These are phyloP conservation scores for Argynnis bischoffii DNA, from an alignment of 2,888 invertebrate species.

Conservation along the genomic window DNA sequence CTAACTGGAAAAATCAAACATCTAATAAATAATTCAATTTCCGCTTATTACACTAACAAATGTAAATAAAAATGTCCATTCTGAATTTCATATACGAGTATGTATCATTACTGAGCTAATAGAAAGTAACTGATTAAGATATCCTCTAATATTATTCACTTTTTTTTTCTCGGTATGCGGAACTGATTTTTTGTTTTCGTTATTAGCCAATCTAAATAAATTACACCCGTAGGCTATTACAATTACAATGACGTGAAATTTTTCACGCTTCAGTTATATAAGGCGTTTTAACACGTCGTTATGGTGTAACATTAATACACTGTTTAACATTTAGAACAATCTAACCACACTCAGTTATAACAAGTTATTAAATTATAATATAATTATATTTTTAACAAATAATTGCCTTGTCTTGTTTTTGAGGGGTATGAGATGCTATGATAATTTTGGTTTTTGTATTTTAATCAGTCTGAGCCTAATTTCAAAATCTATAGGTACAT, in stretches of 20 bases:
- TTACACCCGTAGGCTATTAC: conserved; percentile 20
- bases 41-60: no score
- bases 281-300: conserved; percentile 2
- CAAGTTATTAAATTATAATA: not conserved
- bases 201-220: conserved; percentile 23
- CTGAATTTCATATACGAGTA: no score
- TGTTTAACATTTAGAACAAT: conserved; percentile 7
- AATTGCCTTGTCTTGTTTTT: no score
- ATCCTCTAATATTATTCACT: conserved; percentile 19
- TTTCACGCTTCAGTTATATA: conserved; percentile 18
- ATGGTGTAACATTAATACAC: conserved; percentile 11
- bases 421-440: no score
- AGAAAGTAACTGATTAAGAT: conserved; percentile 21
- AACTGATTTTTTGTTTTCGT: conserved; percentile 20
- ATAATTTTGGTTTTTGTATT: no score
- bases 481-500: no score
- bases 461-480: no score
- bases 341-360: not conserved
- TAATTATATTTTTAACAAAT: no score
- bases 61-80: no score
- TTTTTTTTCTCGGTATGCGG: conserved; percentile 26
- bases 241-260: conserved; percentile 20
- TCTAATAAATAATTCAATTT: no score
- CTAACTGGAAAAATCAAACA: no score
- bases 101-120: not conserved